A percentile compares a stretch with the other conserved stretches of the same genome.
Conservation (phyloP, 2,113 vertebrate species). For the Anarhynchus alexandrinus region DNA sequence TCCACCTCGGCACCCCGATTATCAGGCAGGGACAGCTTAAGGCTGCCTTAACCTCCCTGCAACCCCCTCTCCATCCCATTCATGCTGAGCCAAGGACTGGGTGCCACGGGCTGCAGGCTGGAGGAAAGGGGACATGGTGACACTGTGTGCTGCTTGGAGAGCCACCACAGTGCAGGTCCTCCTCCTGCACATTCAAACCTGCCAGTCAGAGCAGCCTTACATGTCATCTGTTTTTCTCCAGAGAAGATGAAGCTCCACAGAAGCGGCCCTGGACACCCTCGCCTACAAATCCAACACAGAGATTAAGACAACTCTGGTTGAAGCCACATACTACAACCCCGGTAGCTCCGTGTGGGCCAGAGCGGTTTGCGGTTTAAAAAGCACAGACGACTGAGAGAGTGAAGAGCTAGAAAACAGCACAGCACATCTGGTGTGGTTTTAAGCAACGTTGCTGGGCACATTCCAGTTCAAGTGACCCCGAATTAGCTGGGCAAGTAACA, state of each 20-base stretch:
- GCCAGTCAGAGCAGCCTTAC: neutral
- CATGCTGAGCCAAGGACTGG: neutral
- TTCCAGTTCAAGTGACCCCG: neutral
- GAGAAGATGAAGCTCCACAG: neutral
- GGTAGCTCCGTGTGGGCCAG: fast-evolving
- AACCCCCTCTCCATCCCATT: neutral
- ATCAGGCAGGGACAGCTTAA: fast-evolving
- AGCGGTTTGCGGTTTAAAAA: neutral
- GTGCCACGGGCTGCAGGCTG: fast-evolving
- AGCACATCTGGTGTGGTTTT: neutral
- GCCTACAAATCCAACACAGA: neutral
- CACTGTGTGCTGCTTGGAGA: neutral
- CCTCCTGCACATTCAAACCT: neutral
- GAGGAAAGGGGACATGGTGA: neutral
- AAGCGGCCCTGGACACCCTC: neutral
- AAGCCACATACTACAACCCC: neutral
- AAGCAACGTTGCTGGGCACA: neutral
- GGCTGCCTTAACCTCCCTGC: neutral
- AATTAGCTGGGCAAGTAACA: neutral
- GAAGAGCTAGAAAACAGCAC: neutral
- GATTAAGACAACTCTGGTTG: neutral
- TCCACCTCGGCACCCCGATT: fast-evolving
- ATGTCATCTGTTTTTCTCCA: neutral
- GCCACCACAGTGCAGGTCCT: neutral
- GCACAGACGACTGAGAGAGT: neutral